These are phyloP conservation scores for Chrysochloris asiatica DNA, from an alignment of 2,113 vertebrate species.

Conservation along the genomic window DNA sequence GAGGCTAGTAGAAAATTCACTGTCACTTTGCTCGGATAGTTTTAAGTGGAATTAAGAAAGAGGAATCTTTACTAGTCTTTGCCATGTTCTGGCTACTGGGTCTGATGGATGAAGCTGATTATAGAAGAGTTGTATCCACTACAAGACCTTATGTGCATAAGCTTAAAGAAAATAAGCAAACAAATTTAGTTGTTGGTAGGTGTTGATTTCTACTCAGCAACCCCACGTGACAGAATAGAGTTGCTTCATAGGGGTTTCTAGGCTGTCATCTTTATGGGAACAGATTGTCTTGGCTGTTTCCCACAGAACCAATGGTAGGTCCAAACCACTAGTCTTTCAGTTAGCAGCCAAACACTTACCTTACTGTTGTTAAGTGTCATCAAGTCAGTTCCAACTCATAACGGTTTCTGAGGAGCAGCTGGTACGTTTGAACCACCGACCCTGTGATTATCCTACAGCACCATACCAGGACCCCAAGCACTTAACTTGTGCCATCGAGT, in stretches of 20 bases:
- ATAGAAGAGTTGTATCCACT: conserved; percentile 40
- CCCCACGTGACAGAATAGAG: not conserved
- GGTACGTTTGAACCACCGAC: no score
- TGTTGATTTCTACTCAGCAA: not conserved
- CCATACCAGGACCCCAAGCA: no score
- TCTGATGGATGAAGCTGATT: conserved; percentile 47
- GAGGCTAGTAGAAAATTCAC: not conserved
- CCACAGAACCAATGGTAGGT: not conserved
- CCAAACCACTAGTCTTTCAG: not conserved
- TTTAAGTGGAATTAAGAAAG: conserved; percentile 53
- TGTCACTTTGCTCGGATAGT: not conserved
- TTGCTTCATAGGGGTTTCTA: not conserved
- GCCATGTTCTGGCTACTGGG: conserved; percentile 21
- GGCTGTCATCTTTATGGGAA: not conserved
- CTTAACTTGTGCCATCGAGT: no score
- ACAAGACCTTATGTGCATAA: conserved; percentile 29
- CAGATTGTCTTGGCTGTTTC: not conserved
- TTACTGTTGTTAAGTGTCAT: no score
- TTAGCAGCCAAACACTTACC: not conserved
- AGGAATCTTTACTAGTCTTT: conserved; percentile 12
- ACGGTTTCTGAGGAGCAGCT: no score
- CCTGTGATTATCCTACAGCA: no score
- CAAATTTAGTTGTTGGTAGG: not conserved
- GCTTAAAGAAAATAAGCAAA: conserved; percentile 14
- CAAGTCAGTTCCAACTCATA: no score